Percentiles rank a stretch among this genome's conserved stretches.
phyloP scores from a whole-genome alignment of 2,888 invertebrate genomes.

The Phaonia tiefii region DNA sequence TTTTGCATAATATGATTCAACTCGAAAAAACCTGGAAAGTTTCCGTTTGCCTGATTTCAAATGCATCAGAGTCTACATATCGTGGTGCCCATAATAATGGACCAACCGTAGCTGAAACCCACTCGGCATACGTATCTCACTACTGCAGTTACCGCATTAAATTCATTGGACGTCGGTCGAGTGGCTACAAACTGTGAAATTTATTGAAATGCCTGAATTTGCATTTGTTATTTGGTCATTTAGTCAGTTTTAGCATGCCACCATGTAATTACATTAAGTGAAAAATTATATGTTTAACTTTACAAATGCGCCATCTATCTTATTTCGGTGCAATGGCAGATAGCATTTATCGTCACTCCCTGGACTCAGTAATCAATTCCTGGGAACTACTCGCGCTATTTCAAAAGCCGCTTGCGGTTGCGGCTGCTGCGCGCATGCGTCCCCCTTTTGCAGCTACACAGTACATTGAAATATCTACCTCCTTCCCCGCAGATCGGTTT shows the following conservation, averaged over 20 bases:
- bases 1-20: not conserved
- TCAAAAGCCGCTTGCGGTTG: not conserved
- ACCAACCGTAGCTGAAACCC: not conserved
- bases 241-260: slow-evolving; percentile 64
- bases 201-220: slow-evolving; percentile 49
- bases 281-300: slow-evolving; percentile 68
- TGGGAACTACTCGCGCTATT: slow-evolving; percentile 43
- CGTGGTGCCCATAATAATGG: slow-evolving; percentile 9
- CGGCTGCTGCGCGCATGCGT: slow-evolving; percentile 46
- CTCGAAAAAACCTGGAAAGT: slow-evolving; percentile 32
- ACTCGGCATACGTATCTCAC: too few species aligned
- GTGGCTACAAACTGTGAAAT: slow-evolving; percentile 47
- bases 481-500: slow-evolving; percentile 54
- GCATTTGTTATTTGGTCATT: slow-evolving; percentile 61
- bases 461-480: too few species aligned
- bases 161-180: not conserved
- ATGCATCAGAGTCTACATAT: not conserved
- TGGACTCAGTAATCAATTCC: slow-evolving; percentile 34
- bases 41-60: slow-evolving; percentile 40
- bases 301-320: slow-evolving; percentile 60
- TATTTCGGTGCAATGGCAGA: slow-evolving; percentile 33
- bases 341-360: slow-evolving; percentile 36
- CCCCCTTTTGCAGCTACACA: slow-evolving; percentile 40
- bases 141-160: not conserved
- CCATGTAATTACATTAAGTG: slow-evolving; percentile 69